Conservation (phyloP, 2,797 vertebrate genomes). For the Sparus aurata region DNA sequence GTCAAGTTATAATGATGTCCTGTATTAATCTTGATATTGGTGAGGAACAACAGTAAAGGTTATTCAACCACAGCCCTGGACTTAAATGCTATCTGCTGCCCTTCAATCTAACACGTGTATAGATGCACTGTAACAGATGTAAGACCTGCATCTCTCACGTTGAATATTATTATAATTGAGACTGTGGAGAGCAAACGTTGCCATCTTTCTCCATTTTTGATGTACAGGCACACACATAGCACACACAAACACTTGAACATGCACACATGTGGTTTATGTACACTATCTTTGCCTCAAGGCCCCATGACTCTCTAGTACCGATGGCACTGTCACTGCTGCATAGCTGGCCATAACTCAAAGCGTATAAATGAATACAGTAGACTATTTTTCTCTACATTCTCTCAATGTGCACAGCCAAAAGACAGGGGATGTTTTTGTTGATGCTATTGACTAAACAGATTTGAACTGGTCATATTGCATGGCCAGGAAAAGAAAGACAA, state of each 20-base stretch:
- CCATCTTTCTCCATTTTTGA: conserved; percentile 48
- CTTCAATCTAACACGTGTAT: conserved; percentile 41
- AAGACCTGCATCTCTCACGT: conserved; percentile 26
- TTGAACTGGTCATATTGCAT: conserved; percentile 18
- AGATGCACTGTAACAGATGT: conserved; percentile 4
- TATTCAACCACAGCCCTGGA: conserved; percentile 44
- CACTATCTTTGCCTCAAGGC: conserved; percentile 72
- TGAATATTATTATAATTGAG: conserved; percentile 42
- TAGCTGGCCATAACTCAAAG: conserved; percentile 66
- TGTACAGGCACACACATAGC: background rate
- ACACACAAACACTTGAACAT: background rate
- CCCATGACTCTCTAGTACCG: conserved; percentile 44
- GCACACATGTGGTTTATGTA: conserved; percentile 56
- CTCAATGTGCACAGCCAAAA: conserved; percentile 13
- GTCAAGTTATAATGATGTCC: conserved; percentile 73
- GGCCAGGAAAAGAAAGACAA: conserved; percentile 23
- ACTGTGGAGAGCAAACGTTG: conserved; percentile 40
- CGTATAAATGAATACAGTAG: conserved; percentile 51
- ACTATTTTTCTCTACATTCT: conserved; percentile 42
- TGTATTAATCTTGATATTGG: conserved; percentile 67
- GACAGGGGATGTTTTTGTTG: conserved; percentile 33
- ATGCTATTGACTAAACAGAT: conserved; percentile 23
- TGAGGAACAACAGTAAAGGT: conserved; percentile 65
- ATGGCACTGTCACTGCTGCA: conserved; percentile 57
- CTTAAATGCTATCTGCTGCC: conserved; percentile 19